Evolutionary conservation across 2,113 vertebrate species (phyloP).

Genomic region (Paradoxurus hermaphroditus): DNA sequence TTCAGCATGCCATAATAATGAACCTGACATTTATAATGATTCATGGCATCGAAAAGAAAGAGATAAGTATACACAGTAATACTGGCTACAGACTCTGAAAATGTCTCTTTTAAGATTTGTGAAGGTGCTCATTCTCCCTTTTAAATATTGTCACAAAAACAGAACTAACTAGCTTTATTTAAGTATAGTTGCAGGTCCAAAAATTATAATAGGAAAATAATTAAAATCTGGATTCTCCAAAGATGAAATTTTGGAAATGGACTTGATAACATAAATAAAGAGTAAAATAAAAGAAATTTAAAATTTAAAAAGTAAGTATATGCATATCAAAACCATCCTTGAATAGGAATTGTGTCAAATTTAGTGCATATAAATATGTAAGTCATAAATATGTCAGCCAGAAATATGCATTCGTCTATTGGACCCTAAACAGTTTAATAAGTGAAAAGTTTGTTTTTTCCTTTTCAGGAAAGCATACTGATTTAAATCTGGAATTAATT

Average conservation of each 20-base stretch:
- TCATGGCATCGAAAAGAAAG: background rate
- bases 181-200: background rate
- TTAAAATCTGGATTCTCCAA: background rate
- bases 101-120: background rate
- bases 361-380: slow-evolving; percentile 17
- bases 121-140: background rate
- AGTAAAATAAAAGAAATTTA: background rate
- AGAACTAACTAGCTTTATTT: background rate
- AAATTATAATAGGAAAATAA: background rate
- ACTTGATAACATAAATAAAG: background rate
- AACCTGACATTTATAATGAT: background rate
- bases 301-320: background rate
- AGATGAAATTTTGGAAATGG: background rate
- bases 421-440: background rate
- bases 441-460: background rate
- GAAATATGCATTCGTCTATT: background rate
- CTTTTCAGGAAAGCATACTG: background rate
- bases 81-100: background rate
- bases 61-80: background rate
- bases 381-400: background rate
- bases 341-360: background rate
- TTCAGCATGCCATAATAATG: background rate
- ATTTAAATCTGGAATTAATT: background rate
- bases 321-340: background rate
- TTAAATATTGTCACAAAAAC: background rate